Conservation (phyloP, 2,888 invertebrate genomes). For the Perizoma affinitatum region DNA sequence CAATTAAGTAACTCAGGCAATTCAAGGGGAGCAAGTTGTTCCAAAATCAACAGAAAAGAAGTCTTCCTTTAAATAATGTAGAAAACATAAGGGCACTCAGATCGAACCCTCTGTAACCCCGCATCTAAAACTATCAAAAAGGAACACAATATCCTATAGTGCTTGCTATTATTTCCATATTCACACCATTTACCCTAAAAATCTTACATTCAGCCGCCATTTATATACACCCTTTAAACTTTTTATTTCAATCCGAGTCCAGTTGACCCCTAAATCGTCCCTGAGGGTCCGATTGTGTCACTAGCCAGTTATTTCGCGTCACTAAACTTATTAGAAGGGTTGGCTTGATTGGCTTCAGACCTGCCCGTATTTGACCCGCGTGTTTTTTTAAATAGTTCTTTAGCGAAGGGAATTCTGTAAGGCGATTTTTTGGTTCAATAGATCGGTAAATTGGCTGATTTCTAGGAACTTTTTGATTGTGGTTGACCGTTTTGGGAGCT, state of each 20-base stretch:
- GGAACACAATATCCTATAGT: conserved; percentile 18
- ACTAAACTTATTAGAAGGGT: conserved; percentile 48
- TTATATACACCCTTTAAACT: conserved; percentile 41
- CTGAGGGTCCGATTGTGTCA: conserved; percentile 41
- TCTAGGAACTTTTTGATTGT: conserved; percentile 20
- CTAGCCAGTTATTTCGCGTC: conserved; percentile 48
- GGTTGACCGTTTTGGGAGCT: conserved; percentile 17
- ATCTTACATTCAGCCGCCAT: conserved; percentile 30
- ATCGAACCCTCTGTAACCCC: neutral
- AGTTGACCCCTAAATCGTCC: conserved; percentile 33
- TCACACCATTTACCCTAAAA: conserved; percentile 18
- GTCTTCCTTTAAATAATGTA: neutral
- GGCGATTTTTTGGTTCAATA: conserved; percentile 33
- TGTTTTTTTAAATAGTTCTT: conserved; percentile 43
- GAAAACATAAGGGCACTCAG: neutral
- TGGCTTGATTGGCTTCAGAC: conserved; percentile 44
- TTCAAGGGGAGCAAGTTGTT: too few species aligned
- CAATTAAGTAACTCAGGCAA: too few species aligned
- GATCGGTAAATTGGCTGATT: conserved; percentile 27
- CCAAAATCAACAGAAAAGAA: too few species aligned
- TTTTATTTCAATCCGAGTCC: conserved; percentile 40
- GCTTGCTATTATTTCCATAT: conserved; percentile 33
- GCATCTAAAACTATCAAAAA: conserved; percentile 23
- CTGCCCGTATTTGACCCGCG: conserved; percentile 41
- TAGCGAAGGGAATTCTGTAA: conserved; percentile 36